Base-by-base conservation (phyloP, 2,113 vertebrate species). In the Microtus ochrogaster region DNA sequence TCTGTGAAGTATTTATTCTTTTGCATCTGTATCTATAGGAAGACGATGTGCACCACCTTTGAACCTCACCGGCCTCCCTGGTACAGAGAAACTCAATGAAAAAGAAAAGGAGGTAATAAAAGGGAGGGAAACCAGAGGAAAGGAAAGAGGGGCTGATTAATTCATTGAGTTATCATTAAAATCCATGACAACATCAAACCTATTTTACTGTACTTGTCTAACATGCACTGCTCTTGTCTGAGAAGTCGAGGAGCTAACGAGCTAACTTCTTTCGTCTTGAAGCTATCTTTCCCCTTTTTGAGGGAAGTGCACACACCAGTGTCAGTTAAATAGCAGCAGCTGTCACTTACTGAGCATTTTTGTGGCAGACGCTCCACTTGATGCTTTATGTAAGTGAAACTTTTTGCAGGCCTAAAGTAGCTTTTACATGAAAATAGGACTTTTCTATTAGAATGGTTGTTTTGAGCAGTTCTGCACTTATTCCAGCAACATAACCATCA, bases 51-150 rank as follows among this genome's bases (percentile, higher is more conserved):
- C 99, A 44, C 99, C 99, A 0, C 99, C 99, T 0, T 98, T 99
- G 96, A 99, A 99, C 98, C 98, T 99, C 97, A 99, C 99, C 0
- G 99, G 99, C 74, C 99, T 99, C 72, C 99, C 99, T 2, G 99
- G 99, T 70, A 99, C 99, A 0, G 99, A 99, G 98, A 99, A 99
- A 77, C 99, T 99, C 74, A 99, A 99, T 12, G 99, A 99, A 96
- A 99, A 99, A 85, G 99, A 99, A 98, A 99, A 99, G 98, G 99
- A 99, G 99, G 99, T 99, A 99, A 98, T 90, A 92, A 89, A 83
- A 95, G 78, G 24, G 73, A 30, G 3, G 58, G 68, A 90, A 47
- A 1, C 68, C 77, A 49, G 76, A 77, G 39, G 41, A 21, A 41
- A 77, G 39, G 41, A 21, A 41, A 44, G 16, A 77, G 5, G 55